phyloP scores from a whole-genome alignment of 2,797 vertebrate species.

The Melanotaenia trifasciata region DNA sequence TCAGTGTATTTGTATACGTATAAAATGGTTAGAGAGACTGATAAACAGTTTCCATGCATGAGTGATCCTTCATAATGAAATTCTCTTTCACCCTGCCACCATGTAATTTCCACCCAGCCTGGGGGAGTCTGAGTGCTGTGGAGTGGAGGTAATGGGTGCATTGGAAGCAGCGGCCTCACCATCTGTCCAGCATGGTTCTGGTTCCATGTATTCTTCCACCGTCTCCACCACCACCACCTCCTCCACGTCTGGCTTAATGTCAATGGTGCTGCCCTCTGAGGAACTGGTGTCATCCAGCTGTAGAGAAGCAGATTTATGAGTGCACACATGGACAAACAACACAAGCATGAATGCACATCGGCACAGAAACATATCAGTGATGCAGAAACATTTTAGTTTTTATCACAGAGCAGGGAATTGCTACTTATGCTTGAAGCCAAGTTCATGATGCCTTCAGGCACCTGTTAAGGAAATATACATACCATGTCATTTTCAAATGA shows the following conservation, averaged over 20 bases:
- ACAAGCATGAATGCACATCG: slow-evolving; percentile 10
- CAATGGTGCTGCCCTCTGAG: slow-evolving; percentile 98
- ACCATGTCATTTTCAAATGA: slow-evolving; percentile 14
- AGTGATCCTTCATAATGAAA: slow-evolving; percentile 45
- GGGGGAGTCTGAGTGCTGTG: slow-evolving; percentile 40
- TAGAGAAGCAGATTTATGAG: slow-evolving; percentile 28
- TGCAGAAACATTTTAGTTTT: neutral
- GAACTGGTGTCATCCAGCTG: slow-evolving; percentile 97
- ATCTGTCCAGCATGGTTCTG: slow-evolving; percentile 96
- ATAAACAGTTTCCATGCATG: slow-evolving; percentile 33
- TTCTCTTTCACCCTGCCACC: slow-evolving; percentile 42
- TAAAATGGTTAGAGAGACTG: slow-evolving; percentile 20
- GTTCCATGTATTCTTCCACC: slow-evolving; percentile 96
- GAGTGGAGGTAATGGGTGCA: slow-evolving; percentile 45
- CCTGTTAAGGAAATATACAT: slow-evolving; percentile 10
- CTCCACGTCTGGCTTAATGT: slow-evolving; percentile 95
- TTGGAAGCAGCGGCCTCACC: slow-evolving; percentile 78
- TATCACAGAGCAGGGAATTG: neutral
- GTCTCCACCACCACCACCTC: slow-evolving; percentile 93
- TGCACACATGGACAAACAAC: neutral
- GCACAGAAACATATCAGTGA: neutral
- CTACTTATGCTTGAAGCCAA: slow-evolving; percentile 1
- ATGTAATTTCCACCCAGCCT: slow-evolving; percentile 37
- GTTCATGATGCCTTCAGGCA: neutral
- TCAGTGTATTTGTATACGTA: neutral